A percentile compares a stretch with the other conserved stretches of the same genome.
Conservation (phyloP, 2,888 invertebrate genomes). For the Tupiocoris notatus region DNA sequence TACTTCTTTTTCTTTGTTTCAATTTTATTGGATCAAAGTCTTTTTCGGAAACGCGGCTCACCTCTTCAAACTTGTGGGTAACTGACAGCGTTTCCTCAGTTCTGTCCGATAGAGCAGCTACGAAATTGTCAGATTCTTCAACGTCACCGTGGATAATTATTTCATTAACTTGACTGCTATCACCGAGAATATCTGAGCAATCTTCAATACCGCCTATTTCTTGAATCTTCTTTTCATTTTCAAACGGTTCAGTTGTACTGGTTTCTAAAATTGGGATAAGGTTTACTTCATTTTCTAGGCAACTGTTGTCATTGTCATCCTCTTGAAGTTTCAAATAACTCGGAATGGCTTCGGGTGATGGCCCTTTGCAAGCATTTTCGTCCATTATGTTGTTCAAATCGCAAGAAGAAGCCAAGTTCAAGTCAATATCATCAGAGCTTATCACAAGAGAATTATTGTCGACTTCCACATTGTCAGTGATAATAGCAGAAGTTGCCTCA, state of each 20-base stretch:
- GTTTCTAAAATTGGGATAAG: not conserved
- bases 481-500: not conserved
- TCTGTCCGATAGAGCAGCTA: not conserved
- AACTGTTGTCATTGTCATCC: not conserved
- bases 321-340: not conserved
- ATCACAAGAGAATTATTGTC: no score
- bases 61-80: not conserved
- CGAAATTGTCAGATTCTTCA: not conserved
- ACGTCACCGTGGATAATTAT: not conserved
- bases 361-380: not conserved
- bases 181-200: not conserved
- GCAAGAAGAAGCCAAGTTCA: conserved; percentile 37
- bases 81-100: not conserved
- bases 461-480: conserved; percentile 11
- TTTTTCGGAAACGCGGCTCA: not conserved
- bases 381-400: conserved; percentile 3
- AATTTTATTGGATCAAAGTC: not conserved
- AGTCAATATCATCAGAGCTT: conserved; percentile 43
- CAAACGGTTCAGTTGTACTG: not conserved
- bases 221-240: not conserved
- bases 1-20: no score
- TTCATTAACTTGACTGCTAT: not conserved
- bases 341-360: not conserved
- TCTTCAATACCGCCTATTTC: not conserved
- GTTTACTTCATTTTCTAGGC: not conserved